Base-by-base conservation (phyloP, 2,797 vertebrate species). In the Triplophysa bombifrons region DNA sequence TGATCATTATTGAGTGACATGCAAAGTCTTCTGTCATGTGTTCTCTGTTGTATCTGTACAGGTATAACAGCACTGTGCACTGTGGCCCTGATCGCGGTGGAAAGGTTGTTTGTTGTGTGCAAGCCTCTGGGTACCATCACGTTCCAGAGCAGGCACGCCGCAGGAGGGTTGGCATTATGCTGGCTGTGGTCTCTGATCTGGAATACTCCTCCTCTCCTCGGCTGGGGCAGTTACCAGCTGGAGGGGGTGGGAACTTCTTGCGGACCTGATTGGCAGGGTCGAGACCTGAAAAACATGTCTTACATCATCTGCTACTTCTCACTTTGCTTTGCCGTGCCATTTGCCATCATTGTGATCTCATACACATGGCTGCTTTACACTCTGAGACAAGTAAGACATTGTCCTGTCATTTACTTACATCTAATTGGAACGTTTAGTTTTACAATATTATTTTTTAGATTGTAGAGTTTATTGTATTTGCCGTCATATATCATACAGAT, bases 131-230 rank as follows among this genome's bases (percentile, higher is more conserved):
- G 93, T 3, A 87, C 72, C n/a, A 56, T 93, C 1, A 81, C 70
- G 10, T 93, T 94, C 50, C 88, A 90, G 27, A 83, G 80, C 34
- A 88, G 87, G 61, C 92, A 93, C 50, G 93, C 92, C 0, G 3
- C 84, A 5, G 85, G 84, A 41, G 92, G 92, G 1, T 90, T 92
- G 8, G 87, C 79, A 4, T 55, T 89, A 5, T 90, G 90, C 48
- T 94, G 93, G 92, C 72, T 90, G n/a, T 94, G 92, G 93, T 94
- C 93, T 61, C 85, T 94, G 12, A 76, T 87, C 6, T 94, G 93
- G 92, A 93, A 93, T 72, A 55, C 90, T 3, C 93, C 92, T 0
- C 92, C 93, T 0, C 87, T 94, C 51, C 93, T 93, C 30, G 92
- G 93, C 30, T 94, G 94, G 93, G 93, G 93, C 69, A 89, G 88